These are phyloP conservation scores for Gallinago paraguaiae DNA, from an alignment of 2,113 vertebrate genomes.

Conservation along the genomic window DNA sequence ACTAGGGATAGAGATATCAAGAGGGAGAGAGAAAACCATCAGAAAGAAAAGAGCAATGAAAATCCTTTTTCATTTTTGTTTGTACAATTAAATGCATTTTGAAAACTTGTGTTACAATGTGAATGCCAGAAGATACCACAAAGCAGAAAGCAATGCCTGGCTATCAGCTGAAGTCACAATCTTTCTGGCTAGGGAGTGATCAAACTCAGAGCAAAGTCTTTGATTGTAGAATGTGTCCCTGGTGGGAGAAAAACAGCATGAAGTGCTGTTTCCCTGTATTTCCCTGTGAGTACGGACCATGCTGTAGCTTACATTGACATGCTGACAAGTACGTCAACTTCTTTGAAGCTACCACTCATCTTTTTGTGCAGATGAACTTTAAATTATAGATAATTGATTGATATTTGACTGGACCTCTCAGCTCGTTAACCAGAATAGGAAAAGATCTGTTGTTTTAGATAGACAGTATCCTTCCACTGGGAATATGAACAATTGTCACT, in stretches of 20 bases:
- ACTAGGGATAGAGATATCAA: background rate
- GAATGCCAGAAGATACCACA: background rate
- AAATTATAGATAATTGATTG: background rate
- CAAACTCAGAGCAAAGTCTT: background rate
- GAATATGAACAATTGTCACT: background rate
- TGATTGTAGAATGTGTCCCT: background rate
- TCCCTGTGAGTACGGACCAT: background rate
- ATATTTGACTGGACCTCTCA: background rate
- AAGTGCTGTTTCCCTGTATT: background rate
- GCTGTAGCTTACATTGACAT: background rate
- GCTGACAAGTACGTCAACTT: background rate
- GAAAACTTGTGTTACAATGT: background rate
- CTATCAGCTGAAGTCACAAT: background rate
- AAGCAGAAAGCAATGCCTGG: background rate
- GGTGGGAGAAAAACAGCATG: background rate
- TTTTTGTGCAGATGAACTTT: background rate
- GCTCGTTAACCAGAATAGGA: background rate
- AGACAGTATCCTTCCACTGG: background rate
- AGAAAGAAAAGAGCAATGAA: background rate
- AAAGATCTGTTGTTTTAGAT: conserved; percentile 3
- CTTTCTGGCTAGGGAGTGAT: background rate
- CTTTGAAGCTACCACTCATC: background rate
- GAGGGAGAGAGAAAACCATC: background rate
- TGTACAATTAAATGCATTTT: background rate
- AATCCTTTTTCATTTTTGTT: background rate